Evolutionary conservation across 2,113 vertebrate species (phyloP), one percentile per base, ranked within the genome.

Genomic region (Cromileptes altivelis): DNA sequence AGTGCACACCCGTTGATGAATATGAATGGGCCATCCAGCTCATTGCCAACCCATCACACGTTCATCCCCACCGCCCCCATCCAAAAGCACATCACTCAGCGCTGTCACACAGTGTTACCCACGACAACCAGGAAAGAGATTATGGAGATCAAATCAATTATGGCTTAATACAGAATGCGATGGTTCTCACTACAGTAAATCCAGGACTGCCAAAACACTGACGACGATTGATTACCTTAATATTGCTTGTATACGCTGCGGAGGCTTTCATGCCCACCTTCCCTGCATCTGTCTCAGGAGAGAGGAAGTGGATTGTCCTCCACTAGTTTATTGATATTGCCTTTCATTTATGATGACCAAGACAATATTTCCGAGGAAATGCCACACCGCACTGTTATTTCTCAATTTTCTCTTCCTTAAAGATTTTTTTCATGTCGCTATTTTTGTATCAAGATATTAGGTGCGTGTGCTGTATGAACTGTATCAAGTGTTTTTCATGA

Each of bases 111-210:
- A 82, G 92, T 80, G 92, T 95, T 95, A 94, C 92, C 91, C 88
- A 82, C 89, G 90, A 94, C 94, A 95, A 95, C 93, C 89, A 79
- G 90, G 90, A 87, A 91, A 88, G 91, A 95, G 93, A 95, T 96
- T 95, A 95, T 94, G 91, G 93, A 94, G 94, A 96, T 95, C 91
- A 95, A 95, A 95, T 96, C 94, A 96, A 95, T 96, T 95, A 96
- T 85, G 89, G 76, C 92, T 91, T 95, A 94, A 96, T 95, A 91
- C 92, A 90, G 91, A 95, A 93, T 91, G 91, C 86, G 74, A 91
- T 84, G 85, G 80, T 88, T 93, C 93, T 88, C 90, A 90, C 92
- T 78, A 90, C 89, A 86, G 93, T 94, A 93, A 93, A 95, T 94
- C 86, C 92, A 69, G 70, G 86, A 89, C 91, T 93, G 93, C 92